A percentile compares a stretch with the other conserved stretches of the same genome.
phyloP scores from a whole-genome alignment of 2,797 vertebrate genomes.

The Aselliscus stoliczkanus region DNA sequence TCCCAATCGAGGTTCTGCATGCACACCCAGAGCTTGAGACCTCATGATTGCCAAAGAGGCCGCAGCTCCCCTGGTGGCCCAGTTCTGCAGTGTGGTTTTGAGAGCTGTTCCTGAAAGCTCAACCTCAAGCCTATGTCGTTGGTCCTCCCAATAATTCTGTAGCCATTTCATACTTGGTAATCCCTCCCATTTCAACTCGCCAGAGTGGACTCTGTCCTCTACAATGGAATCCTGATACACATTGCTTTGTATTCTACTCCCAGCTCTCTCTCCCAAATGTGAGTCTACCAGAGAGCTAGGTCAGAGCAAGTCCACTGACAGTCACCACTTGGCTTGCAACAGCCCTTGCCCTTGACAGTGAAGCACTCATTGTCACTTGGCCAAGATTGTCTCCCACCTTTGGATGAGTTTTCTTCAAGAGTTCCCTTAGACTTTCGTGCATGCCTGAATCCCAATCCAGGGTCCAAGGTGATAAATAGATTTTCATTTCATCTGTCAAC shows the following conservation, averaged over 20 bases:
- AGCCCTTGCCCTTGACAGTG: neutral
- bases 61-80: neutral
- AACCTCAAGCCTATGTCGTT: neutral
- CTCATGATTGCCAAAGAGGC: neutral
- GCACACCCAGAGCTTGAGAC: neutral
- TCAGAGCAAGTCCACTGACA: neutral
- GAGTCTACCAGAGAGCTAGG: neutral
- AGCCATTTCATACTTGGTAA: neutral
- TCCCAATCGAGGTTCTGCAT: fast-evolving
- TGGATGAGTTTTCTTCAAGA: neutral
- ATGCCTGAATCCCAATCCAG: neutral
- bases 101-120: neutral
- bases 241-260: neutral
- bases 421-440: neutral
- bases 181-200: neutral
- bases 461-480: neutral
- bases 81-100: neutral
- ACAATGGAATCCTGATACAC: neutral
- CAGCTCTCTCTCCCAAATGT: neutral
- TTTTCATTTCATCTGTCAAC: neutral
- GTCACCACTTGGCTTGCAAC: neutral
- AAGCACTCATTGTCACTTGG: neutral
- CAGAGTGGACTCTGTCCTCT: neutral
- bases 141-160: neutral
- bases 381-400: neutral